Base-by-base conservation (phyloP, 2,888 invertebrate genomes). In the Pecten maximus region DNA sequence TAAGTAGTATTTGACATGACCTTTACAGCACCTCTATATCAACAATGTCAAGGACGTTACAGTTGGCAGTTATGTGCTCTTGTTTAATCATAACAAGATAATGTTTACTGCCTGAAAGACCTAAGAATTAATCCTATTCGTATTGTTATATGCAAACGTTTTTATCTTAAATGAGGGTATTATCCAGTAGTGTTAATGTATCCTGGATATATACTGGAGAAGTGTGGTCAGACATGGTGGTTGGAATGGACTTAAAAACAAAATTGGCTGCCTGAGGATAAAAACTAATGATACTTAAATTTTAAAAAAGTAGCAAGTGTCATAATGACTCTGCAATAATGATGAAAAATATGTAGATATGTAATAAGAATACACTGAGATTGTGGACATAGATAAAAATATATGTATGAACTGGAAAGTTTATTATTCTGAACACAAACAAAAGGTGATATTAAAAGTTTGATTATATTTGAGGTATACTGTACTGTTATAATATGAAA, bases 401-500 rank as follows among this genome's bases (percentile, higher is more conserved):
- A 19, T 19, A n/a, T 23, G 23, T 54, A 19, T n/a, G 6, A 19
- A 54, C n/a, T 54, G 54, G 19, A 54, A 23, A 54, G 6, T 54
- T 54, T 23, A 48, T 6, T 23, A 54, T 74, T 74, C 15, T 74
- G 10, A 74, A 35, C 28, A 35, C 28, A 28, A 35, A 28, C 15
- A 74, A 35, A 12, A 28, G 28, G 74, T 35, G 28, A 74, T 74
- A 28, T 74, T 74, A 2, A 6, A 74, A 35, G 10, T 74, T 35
- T 74, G 28, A 28, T 35, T 35, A 74, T 8, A 74, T 74, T 74
- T 3, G 35, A 35, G 28, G 54, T 54, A 54, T 54, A n/a, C 54
- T 74, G 74, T 74, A 74, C 74, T 74, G 74, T 74, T 74, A 74
- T 54, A 19, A 54, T 54, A 54, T 10, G 50, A 74, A 74, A 74